Evolutionary conservation across 1,140 invertebrate genomes (phyloP).

Genomic region (Apis laboriosa): DNA sequence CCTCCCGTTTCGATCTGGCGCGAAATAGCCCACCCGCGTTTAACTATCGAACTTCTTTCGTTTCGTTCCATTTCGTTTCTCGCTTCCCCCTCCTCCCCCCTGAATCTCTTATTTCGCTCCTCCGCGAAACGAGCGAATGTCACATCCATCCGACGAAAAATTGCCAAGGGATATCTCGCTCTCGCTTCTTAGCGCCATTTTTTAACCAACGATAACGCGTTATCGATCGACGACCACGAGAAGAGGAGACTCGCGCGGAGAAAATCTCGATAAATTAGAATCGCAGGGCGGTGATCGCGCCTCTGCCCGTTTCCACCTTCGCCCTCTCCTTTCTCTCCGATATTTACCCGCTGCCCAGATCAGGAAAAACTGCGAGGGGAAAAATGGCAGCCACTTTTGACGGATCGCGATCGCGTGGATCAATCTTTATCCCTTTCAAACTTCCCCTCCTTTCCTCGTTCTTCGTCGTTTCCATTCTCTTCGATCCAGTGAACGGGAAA

Average conservation of each 20-base stretch:
- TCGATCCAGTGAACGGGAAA: too few relatives aligned
- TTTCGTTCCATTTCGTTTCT: neutral
- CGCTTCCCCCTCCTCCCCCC: neutral
- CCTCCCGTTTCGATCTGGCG: constrained; percentile 18
- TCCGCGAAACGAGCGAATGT: constrained; percentile 32
- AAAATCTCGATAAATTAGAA: too few relatives aligned
- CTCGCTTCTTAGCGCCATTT: constrained; percentile 32
- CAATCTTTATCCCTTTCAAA: neutral
- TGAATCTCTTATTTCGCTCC: neutral
- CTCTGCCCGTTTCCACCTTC: neutral
- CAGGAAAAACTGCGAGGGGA: constrained; percentile 13
- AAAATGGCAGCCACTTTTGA: constrained; percentile 55
- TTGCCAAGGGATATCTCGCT: constrained; percentile 34
- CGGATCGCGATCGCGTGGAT: constrained; percentile 51
- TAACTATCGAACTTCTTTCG: constrained; percentile 29
- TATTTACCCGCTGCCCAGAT: constrained; percentile 51
- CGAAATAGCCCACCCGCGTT: constrained; percentile 34
- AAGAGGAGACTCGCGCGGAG: too few relatives aligned
- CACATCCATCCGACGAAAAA: constrained; percentile 57
- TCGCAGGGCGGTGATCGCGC: too few relatives aligned
- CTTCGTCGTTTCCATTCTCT: too few relatives aligned
- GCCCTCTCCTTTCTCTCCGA: neutral
- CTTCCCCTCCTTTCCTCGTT: too few relatives aligned
- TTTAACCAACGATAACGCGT: too few relatives aligned
- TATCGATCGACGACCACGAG: too few relatives aligned